phyloP scores from a whole-genome alignment of 2,888 invertebrate genomes.

The Polyommatus icarus region DNA sequence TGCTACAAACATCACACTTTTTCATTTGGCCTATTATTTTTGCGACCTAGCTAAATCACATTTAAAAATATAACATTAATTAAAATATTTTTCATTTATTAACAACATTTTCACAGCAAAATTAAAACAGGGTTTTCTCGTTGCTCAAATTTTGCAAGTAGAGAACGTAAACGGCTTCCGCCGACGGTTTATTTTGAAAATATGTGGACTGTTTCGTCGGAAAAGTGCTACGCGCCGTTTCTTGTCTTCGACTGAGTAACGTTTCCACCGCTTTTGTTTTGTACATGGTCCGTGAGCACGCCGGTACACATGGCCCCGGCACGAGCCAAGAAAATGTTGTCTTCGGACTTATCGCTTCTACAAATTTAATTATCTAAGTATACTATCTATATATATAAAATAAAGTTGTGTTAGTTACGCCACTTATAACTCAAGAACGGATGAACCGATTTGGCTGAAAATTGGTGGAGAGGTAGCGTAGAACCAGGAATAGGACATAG shows the following conservation, averaged over 20 bases:
- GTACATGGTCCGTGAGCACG: constrained; percentile 71
- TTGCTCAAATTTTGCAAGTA: constrained; percentile 6
- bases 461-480: no score
- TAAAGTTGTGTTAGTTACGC: no score
- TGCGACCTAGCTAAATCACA: neutral
- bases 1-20: constrained; percentile 45
- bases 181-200: constrained; percentile 32
- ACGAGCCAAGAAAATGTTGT: constrained; percentile 50
- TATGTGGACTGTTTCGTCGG: constrained; percentile 42
- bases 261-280: constrained; percentile 76
- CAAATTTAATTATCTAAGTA: no score
- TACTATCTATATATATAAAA: no score
- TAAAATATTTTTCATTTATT: neutral
- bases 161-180: neutral
- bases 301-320: constrained; percentile 56
- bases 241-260: constrained; percentile 74
- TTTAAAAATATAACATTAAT: neutral
- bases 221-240: constrained; percentile 66
- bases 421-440: no score
- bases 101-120: constrained; percentile 13
- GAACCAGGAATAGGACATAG: no score
- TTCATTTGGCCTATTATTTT: constrained; percentile 11
- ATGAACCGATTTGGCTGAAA: no score
- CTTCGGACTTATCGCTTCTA: constrained; percentile 28
- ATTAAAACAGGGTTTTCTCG: neutral